Percentiles rank a stretch among this genome's conserved stretches.
phyloP scores from a whole-genome alignment of 2,888 invertebrate genomes.

The Deilephila porcellus region DNA sequence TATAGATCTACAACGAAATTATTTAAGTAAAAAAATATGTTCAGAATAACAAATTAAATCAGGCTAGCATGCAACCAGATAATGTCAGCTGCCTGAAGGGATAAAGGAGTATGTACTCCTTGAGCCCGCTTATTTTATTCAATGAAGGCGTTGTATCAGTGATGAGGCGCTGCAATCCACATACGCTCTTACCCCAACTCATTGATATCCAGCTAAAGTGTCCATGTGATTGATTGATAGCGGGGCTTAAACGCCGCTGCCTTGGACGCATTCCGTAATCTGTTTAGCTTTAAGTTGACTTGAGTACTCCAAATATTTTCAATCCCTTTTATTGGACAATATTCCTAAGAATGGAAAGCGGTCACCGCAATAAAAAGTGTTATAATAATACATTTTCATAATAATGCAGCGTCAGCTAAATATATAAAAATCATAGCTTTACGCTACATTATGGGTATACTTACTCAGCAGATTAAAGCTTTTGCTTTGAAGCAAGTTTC shows the following conservation, averaged over 20 bases:
- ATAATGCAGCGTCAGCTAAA: too few relatives aligned
- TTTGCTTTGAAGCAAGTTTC: background rate
- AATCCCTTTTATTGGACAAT: background rate
- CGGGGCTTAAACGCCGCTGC: constrained; percentile 48
- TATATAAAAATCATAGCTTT: background rate
- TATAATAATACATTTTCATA: background rate
- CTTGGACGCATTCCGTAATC: constrained; percentile 49
- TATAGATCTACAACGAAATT: background rate
- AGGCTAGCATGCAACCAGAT: too few relatives aligned
- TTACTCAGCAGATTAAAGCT: background rate
- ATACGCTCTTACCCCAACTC: constrained; percentile 43
- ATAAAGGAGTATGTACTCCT: background rate
- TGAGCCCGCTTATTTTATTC: constrained; percentile 43
- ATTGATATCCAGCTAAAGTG: constrained; percentile 61
- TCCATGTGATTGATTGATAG: constrained; percentile 69
- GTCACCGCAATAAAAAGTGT: background rate
- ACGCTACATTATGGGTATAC: background rate
- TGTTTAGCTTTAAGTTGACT: constrained; percentile 56
- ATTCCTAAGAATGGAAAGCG: background rate
- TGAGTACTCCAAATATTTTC: constrained; percentile 34
- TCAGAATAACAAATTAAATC: background rate
- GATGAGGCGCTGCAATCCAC: constrained; percentile 34
- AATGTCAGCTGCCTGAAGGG: background rate
- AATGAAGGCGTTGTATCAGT: constrained; percentile 52
- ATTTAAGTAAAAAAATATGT: background rate